Percentiles rank a stretch among this genome's conserved stretches.
Evolutionary conservation across 2,888 invertebrate genomes (phyloP).

Genomic region (Athalia circularis): DNA sequence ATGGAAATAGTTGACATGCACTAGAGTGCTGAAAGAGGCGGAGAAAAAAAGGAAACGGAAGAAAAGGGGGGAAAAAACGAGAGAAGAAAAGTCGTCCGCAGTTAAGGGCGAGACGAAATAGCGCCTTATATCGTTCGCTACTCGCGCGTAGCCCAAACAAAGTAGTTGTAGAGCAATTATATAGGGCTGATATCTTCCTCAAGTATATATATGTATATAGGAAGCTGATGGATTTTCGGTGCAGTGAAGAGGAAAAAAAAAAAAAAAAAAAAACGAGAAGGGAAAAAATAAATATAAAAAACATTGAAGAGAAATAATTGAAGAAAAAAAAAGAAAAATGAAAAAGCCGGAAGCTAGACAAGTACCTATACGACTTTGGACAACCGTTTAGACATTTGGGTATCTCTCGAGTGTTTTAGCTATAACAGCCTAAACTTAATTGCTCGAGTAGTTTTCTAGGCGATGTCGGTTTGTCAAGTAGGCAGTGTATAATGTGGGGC

Average conservation of each 20-base stretch:
- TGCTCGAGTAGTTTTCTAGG: constrained; percentile 41
- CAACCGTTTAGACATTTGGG: constrained; percentile 37
- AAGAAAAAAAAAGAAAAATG: not conserved
- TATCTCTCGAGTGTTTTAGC: constrained; percentile 26
- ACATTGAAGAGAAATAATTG: too few species aligned
- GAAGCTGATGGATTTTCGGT: not conserved
- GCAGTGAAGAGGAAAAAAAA: constrained; percentile 15
- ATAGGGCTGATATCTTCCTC: too few species aligned
- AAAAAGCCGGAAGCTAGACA: constrained; percentile 41
- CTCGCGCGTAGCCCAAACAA: constrained; percentile 36
- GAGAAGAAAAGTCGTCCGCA: not conserved
- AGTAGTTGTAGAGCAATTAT: constrained; percentile 2
- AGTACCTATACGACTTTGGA: constrained; percentile 38
- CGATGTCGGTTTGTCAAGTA: constrained; percentile 43
- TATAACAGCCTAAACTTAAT: constrained; percentile 9
- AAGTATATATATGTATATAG: too few species aligned
- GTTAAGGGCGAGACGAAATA: constrained; percentile 1
- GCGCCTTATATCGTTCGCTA: not conserved
- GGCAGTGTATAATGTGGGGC: constrained; percentile 33
- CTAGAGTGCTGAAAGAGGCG: not conserved
- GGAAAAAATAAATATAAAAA: not conserved
- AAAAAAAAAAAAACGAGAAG: too few species aligned
- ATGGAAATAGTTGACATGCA: not conserved
- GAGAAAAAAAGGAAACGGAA: not conserved
- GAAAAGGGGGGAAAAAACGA: not conserved